Conservation (phyloP, 2,797 vertebrate genomes). For the Macroramphosus scolopax region DNA sequence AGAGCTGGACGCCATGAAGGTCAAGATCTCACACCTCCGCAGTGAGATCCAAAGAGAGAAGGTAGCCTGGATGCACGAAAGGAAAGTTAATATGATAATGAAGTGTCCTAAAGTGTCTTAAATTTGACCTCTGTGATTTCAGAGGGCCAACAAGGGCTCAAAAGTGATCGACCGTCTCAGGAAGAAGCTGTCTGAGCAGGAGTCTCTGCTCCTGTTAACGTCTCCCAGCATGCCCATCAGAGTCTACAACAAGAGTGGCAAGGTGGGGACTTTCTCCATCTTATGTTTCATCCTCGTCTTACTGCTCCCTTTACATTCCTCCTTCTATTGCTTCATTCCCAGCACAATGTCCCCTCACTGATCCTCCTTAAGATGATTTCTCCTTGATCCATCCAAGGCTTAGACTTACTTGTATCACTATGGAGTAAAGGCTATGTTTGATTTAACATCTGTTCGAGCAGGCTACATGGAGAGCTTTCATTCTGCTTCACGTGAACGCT, state of each 20-base stretch:
- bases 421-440: background rate
- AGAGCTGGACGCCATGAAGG: conserved; percentile 91
- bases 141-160: conserved; percentile 90
- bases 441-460: too few relatives aligned
- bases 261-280: conserved; percentile 75
- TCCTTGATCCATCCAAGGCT: background rate
- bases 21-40: conserved; percentile 94
- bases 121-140: conserved; percentile 3
- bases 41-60: conserved; percentile 93
- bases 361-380: background rate
- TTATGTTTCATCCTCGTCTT: conserved; percentile 15
- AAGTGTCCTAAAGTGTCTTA: conserved; percentile 76
- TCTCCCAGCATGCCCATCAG: conserved; percentile 93
- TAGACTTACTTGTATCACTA: conserved; percentile 11
- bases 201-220: conserved; percentile 89
- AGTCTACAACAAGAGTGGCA: conserved; percentile 89
- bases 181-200: conserved; percentile 93
- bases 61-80: conserved; percentile 83
- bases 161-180: conserved; percentile 87
- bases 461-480: too few relatives aligned
- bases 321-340: conserved; percentile 1
- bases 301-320: too few relatives aligned
- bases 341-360: background rate
- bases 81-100: conserved; percentile 15
- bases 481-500: too few relatives aligned